Base-by-base conservation (phyloP, 2,888 invertebrate genomes). In the Pinctada fucata region DNA sequence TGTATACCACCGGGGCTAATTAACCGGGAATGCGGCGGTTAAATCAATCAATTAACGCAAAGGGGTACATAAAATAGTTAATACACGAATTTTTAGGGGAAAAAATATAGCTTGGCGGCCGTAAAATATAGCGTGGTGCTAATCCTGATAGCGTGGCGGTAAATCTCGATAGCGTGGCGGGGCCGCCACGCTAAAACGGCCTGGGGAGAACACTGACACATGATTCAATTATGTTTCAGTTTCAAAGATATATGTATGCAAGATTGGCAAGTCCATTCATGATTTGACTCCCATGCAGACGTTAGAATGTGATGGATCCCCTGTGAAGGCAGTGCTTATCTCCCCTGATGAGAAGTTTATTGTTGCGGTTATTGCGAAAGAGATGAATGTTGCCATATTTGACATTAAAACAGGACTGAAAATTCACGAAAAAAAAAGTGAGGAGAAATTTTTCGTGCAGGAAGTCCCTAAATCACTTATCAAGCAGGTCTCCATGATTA, bases 271-370 rank as follows among this genome's bases (percentile, higher is more conserved):
- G 10, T 64, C 64, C 5, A 48, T 3, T 5, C 10, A 58, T 5
- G 45, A 45, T 4, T 3, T 74, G 16, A 69, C 51, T 16, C 48
- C 31, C 10, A 50, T 52, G 5, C 47, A 51, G 13, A 64, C 50
- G 47, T 31, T 78, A 16, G 70, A 69, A 50, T 31, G 69, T n/a
- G 70, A 74, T 16, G 65, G 66, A 16, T 50, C 66, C 3, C 50
- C 69, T 5, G 16, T 70, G 63, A 5, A 58, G 3, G 49, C 65
- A 31, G 5, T 85, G 47, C 50, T 81, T 74, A 83, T 84, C 76
- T 85, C 86, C 70, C 83, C 85, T 81, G 84, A 86, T 76, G 84
- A 84, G 47, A 72, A 79, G 47, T 75, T 67, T 72, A 68, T 84
- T 31, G 80, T 84, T 1, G 64, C 81, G 6, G 74, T 82, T 2